phyloP scores from a whole-genome alignment of 2,888 invertebrate species.

The Patella pellucida region DNA sequence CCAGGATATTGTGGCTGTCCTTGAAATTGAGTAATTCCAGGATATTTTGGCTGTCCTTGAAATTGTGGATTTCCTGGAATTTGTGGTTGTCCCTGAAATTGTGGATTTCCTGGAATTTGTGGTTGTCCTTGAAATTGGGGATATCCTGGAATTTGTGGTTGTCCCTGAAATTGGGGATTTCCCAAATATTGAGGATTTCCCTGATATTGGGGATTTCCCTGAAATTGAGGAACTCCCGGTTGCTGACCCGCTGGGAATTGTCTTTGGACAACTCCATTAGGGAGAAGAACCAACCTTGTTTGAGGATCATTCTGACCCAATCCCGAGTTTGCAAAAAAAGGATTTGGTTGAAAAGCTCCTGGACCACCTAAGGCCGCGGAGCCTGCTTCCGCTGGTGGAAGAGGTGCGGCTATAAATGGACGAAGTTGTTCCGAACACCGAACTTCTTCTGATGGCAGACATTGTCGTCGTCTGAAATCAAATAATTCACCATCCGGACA shows the following conservation, averaged over 20 bases:
- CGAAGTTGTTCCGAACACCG: not conserved
- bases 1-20: not conserved
- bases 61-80: not conserved
- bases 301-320: too few relatives aligned
- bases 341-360: too few relatives aligned
- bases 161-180: too few relatives aligned
- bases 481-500: not conserved
- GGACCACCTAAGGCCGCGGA: not conserved
- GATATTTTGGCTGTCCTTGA: not conserved
- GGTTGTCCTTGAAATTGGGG: not conserved
- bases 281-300: too few relatives aligned
- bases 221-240: not conserved
- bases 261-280: too few relatives aligned
- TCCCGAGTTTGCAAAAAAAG: too few relatives aligned
- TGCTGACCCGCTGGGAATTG: not conserved
- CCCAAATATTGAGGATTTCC: too few relatives aligned
- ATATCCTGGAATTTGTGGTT: not conserved
- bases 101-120: not conserved
- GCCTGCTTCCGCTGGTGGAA: not conserved
- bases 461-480: constrained; percentile 16
- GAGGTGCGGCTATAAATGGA: not conserved
- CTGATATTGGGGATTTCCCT: too few relatives aligned
- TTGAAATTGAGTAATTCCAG: not conserved
- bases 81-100: not conserved
- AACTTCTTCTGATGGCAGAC: constrained; percentile 14